Evolutionary conservation across 1,140 invertebrate genomes (phyloP).

Genomic region (Microplitis mediator): DNA sequence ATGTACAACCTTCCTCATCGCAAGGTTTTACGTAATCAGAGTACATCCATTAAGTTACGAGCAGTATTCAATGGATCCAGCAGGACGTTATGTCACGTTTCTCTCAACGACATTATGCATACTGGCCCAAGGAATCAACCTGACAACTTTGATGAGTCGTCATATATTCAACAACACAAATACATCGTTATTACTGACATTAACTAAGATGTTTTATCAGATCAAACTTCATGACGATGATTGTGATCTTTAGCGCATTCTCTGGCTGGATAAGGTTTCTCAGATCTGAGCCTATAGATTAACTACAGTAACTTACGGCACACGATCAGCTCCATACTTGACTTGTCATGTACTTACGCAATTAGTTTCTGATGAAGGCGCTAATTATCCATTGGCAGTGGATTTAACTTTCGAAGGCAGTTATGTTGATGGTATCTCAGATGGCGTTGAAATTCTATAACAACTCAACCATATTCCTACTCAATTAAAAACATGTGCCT

Average conservation of each 20-base stretch:
- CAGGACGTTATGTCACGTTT: too few relatives aligned
- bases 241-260: not conserved
- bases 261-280: not conserved
- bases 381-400: too few relatives aligned
- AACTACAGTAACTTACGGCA: too few relatives aligned
- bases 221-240: not conserved
- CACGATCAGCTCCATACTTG: too few relatives aligned
- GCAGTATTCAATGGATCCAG: too few relatives aligned
- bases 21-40: too few relatives aligned
- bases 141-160: too few relatives aligned
- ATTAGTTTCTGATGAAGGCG: too few relatives aligned
- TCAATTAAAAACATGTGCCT: conserved; percentile 9
- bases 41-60: too few relatives aligned
- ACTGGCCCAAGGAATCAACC: too few relatives aligned
- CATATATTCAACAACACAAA: too few relatives aligned
- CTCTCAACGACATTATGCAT: not conserved
- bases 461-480: conserved; percentile 11
- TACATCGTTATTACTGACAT: not conserved
- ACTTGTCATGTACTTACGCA: too few relatives aligned
- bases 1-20: not conserved
- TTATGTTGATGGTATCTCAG: conserved; percentile 45
- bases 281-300: conserved; percentile 32
- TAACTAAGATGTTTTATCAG: not conserved
- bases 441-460: not conserved
- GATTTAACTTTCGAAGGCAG: conserved; percentile 22